A percentile compares a stretch with the other conserved stretches of the same genome.
phyloP scores from a whole-genome alignment of 2,113 vertebrate species.

The Takifugu bimaculatus region DNA sequence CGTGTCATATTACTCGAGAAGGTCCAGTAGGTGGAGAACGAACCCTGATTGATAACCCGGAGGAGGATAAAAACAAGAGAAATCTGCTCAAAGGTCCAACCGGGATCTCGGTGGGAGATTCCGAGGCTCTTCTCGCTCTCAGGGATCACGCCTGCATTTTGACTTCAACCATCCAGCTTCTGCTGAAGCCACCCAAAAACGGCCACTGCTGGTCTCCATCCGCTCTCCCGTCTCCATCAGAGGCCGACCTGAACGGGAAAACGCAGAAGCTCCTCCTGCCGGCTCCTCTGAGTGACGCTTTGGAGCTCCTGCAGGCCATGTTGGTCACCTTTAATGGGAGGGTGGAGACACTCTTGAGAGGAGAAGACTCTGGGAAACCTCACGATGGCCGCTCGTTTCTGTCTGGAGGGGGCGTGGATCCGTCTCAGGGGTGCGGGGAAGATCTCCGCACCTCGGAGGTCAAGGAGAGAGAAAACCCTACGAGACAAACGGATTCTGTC shows the following conservation, averaged over 20 bases:
- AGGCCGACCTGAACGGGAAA: constrained; percentile 69
- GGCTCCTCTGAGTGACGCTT: constrained; percentile 80
- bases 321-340: constrained; percentile 81
- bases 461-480: constrained; percentile 61
- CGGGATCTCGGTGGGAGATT: constrained; percentile 73
- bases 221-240: constrained; percentile 11
- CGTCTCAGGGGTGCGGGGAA: constrained; percentile 28
- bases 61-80: constrained; percentile 34
- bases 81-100: constrained; percentile 13
- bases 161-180: constrained; percentile 83
- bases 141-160: constrained; percentile 84
- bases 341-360: constrained; percentile 78
- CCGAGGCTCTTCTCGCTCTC: constrained; percentile 78
- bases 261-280: constrained; percentile 45
- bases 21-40: constrained; percentile 64
- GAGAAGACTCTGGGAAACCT: constrained; percentile 75
- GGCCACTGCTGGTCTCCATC: constrained; percentile 30
- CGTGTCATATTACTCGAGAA: constrained; percentile 68
- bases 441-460: constrained; percentile 61
- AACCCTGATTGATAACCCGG: constrained; percentile 57
- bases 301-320: constrained; percentile 85
- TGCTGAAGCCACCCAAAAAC: constrained; percentile 75
- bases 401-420: constrained; percentile 53
- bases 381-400: constrained; percentile 60
- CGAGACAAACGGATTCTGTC: neutral